Evolutionary conservation across 1,140 invertebrate genomes (phyloP), one percentile per base, ranked within the genome.

Genomic region (Drosophila seguyi): DNA sequence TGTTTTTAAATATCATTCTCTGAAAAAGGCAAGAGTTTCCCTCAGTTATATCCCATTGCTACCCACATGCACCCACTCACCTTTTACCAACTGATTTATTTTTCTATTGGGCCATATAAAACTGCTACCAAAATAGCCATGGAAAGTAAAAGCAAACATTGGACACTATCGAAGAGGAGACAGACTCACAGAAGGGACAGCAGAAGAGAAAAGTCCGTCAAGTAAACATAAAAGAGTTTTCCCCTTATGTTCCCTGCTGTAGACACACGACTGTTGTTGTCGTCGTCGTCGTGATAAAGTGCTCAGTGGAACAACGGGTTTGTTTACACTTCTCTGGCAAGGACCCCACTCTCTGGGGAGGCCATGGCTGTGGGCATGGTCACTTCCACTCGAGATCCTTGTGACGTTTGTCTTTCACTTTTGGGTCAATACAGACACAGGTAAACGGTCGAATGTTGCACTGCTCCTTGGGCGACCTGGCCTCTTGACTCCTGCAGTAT

Each of bases 271-370:
- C 31, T 55, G 13, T 27, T 56, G 58, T 36, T 60, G 58, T 50
- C 38, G 13, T 27, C 38, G 58, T 36, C 50, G 58, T 50, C 38
- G 29, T 76, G 61, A 53, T 56, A 67, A 76, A 67, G 62, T 76
- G 74, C 74, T 76, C 55, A 58, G 63, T 47, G 39, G 73, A 55
- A 75, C 52, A 72, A 72, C 68, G 72, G 44, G 74, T 68, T 67
- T 76, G 58, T 76, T 76, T 76, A 76, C 74, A 76, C 73, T 76
- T 25, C 58, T 47, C 22, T 6, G 22, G 34, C 18, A 38, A 25
- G 62, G 38, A 16, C 29, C 18, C 25, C n/a, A n/a, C n/a, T 36
- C 67, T 27, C 44, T 4, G 34, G 52, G 53, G 22, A 31, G 39
- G 41, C 36, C 34, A 25, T 59, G 45, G 7, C 25, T 16, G 60